These are phyloP conservation scores for Parnassius orleans DNA, from an alignment of 2,888 invertebrate species.

Conservation along the genomic window DNA sequence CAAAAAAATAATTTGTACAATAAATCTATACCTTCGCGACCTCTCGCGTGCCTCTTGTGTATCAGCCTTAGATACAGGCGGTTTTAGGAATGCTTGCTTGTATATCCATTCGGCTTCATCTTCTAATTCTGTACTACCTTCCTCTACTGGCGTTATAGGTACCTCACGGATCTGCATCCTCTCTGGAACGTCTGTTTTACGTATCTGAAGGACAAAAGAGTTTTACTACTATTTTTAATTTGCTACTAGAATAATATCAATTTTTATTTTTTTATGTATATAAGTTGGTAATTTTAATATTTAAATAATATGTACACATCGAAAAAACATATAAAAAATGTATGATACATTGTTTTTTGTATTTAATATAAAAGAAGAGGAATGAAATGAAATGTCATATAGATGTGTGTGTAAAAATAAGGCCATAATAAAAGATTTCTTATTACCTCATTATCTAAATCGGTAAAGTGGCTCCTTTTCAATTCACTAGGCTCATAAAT, in stretches of 20 bases:
- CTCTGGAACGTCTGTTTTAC: slow-evolving; percentile 94
- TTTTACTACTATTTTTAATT: too few relatives aligned
- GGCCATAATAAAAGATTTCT: background rate
- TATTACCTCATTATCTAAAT: slow-evolving; percentile 90
- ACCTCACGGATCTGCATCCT: slow-evolving; percentile 94
- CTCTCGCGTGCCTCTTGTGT: slow-evolving; percentile 81
- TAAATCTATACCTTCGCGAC: slow-evolving; percentile 52
- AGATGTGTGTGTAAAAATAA: too few relatives aligned
- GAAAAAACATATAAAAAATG: too few relatives aligned
- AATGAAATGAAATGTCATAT: too few relatives aligned
- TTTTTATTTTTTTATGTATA: background rate
- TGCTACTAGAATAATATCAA: background rate
- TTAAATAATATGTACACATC: too few relatives aligned
- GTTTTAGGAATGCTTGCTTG: slow-evolving; percentile 93
- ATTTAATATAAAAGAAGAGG: too few relatives aligned
- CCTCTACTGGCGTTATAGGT: slow-evolving; percentile 90
- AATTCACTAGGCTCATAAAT: slow-evolving; percentile 98
- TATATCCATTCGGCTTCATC: slow-evolving; percentile 99
- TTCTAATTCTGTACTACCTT: slow-evolving; percentile 92
- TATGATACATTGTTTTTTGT: too few relatives aligned
- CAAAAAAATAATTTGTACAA: too few relatives aligned
- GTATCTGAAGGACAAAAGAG: slow-evolving; percentile 76
- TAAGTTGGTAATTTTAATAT: too few relatives aligned
- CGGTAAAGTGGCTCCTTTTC: slow-evolving; percentile 97
- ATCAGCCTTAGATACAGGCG: slow-evolving; percentile 87